Conservation (phyloP, 2,797 vertebrate species). For the Monodelphis domestica region DNA sequence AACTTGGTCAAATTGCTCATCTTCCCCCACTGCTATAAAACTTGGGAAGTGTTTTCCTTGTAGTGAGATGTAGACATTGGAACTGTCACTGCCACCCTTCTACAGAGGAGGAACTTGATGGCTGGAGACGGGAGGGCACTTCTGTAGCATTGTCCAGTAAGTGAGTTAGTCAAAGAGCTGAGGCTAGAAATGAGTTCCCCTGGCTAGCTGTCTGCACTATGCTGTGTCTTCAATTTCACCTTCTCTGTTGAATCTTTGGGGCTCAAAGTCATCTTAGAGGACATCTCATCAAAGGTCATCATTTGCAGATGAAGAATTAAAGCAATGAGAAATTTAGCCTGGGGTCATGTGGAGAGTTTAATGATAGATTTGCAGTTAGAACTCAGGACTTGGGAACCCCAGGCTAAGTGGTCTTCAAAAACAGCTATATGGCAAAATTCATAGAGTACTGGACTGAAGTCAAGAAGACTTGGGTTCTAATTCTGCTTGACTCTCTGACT, state of each 20-base stretch:
- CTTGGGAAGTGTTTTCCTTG: neutral
- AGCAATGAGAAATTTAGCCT: neutral
- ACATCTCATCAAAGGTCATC: neutral
- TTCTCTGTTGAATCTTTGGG: neutral
- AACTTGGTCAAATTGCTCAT: neutral
- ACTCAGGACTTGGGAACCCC: neutral
- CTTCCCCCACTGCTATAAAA: neutral
- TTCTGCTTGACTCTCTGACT: neutral
- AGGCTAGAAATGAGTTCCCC: neutral
- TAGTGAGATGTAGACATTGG: neutral
- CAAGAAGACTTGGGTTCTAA: neutral
- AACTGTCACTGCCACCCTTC: neutral
- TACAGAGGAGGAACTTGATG: neutral
- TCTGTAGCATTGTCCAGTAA: neutral
- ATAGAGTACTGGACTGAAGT: neutral
- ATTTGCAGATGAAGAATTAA: neutral
- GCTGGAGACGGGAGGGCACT: neutral
- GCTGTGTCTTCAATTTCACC: neutral
- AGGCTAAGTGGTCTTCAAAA: neutral
- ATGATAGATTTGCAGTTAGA: constrained; percentile 4
- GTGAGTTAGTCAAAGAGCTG: neutral
- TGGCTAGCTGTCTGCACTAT: neutral
- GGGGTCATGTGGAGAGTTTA: rapidly evolving
- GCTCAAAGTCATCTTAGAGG: neutral
- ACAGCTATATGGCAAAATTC: neutral